Evolutionary conservation across 2,113 vertebrate genomes (phyloP), one percentile per base, ranked within the genome.

Genomic region (Natator depressus): DNA sequence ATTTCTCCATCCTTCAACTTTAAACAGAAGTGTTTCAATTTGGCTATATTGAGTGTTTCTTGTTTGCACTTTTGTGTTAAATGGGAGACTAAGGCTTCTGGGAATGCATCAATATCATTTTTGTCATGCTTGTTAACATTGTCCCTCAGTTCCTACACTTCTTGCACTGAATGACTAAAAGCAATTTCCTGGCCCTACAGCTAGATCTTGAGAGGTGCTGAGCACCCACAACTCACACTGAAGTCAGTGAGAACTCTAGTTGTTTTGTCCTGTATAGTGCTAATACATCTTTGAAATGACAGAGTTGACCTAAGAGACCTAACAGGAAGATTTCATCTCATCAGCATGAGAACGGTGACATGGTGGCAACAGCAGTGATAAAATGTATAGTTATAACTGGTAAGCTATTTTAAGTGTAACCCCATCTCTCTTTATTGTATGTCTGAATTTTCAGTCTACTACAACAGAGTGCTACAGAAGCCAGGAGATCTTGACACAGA

Each of bases 121-220:
- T 95, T 84, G 49, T 35, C 42, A 76, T 75, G 1, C 1, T 4
- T 83, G 16, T 9, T 84, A 90, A 69, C 38, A 42, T 62, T 75
- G 84, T 1, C 3, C 54, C 38, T 89, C 17, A 54, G 31, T 6
- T 88, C 19, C 1, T 53, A 1, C 10, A 57, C 19, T 95, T 96
- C 22, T 57, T 4, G 3, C 72, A 78, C 35, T 93, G 53, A 91
- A 93, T n/a, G 55, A 94, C 80, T 65, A 62, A 90, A 94, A 80
- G 1, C 16, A 87, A n/a, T 31, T 1, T 3, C 1, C 72, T 88
- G 5, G 24, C 75, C 47, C 51, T 27, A 13, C 80, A 17, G 9
- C 3, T 10, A 29, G 0, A 29, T 82, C 12, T 2, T 83, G 19
- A 59, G 16, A 4, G 3, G 0, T 8, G 42, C 75, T 78, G 46